phyloP scores from a whole-genome alignment of 1,140 invertebrate species.

The Listronotus bonariensis region DNA sequence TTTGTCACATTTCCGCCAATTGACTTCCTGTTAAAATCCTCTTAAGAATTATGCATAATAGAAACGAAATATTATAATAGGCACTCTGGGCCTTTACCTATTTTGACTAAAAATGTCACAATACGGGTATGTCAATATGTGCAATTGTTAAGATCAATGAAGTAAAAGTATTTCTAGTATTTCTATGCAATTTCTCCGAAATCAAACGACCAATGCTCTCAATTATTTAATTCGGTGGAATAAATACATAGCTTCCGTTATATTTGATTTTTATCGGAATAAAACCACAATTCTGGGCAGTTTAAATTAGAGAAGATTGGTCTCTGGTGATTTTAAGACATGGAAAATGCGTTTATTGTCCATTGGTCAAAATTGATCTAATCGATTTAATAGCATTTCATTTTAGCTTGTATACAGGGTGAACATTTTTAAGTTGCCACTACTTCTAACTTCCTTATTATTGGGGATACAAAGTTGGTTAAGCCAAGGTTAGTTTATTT shows the following conservation, averaged over 20 bases:
- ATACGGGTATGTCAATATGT: constrained; percentile 30
- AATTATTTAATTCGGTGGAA: constrained; percentile 15
- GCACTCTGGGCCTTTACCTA: constrained; percentile 25
- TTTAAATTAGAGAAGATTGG: background rate
- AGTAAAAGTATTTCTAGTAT: constrained; percentile 12
- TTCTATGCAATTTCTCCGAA: background rate
- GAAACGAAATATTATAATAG: constrained; percentile 35
- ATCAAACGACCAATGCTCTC: constrained; percentile 2
- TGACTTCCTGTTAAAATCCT: constrained; percentile 29
- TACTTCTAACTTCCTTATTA: no score
- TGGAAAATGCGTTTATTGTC: constrained; percentile 12
- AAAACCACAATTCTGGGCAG: constrained; percentile 1
- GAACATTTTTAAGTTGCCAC: no score
- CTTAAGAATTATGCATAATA: constrained; percentile 27
- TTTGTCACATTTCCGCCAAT: constrained; percentile 38
- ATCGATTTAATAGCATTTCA: background rate
- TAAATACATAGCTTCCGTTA: constrained; percentile 17
- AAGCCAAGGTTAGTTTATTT: no score
- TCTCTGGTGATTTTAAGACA: background rate
- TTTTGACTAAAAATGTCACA: constrained; percentile 37
- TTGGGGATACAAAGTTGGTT: no score
- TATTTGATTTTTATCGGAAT: constrained; percentile 20
- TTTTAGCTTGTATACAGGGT: no score
- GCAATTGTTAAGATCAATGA: constrained; percentile 10
- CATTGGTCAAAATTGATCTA: constrained; percentile 26